Evolutionary conservation across 1,140 invertebrate species (phyloP), one percentile per base, ranked within the genome.

Genomic region (Luehdorfia chinensis): DNA sequence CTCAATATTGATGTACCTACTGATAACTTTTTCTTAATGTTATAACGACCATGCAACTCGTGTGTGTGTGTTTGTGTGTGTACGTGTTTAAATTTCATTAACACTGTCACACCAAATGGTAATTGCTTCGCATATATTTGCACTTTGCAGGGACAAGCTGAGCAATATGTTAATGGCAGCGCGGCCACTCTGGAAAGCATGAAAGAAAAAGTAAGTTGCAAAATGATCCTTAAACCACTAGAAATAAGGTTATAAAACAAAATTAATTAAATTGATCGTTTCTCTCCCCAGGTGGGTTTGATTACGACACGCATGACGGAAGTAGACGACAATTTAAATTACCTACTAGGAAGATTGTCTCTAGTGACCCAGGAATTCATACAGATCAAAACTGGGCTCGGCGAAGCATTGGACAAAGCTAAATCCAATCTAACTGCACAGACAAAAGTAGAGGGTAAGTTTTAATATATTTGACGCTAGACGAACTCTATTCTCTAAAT

Each of bases 361-460:
- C 78, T 96, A 0, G 93, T 96, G 5, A 94, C 94, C 0, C 93
- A 94, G 57, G 95, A 97, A 76, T 97, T 97, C 76, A 93, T 93
- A 61, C 91, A 92, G 66, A 95, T 96, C 27, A 96, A 95, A 69
- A 88, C 84, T 4, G 93, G 93, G 0, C 83, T 95, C 0, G 92
- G 91, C 0, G 88, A 90, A 0, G 92, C 93, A 0, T 67, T 95
- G 6, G 93, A 93, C 41, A 91, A 93, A 50, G 91, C 94, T 6
- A 91, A 92, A 54, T 88, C 87, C 7, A 92, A 90, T 21, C 92
- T 90, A 33, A 77, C 89, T 13, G 91, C 94, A 2, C 90, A 93
- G 46, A 87, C 90, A 5, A 91, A 91, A 64, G 70, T 91, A 30
- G 76, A 78, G 61, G 64, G 70, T 70, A 44, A 55, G 34, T 9